Evolutionary conservation across 2,888 invertebrate species (phyloP).

Genomic region (Agriopis aurantiaria): DNA sequence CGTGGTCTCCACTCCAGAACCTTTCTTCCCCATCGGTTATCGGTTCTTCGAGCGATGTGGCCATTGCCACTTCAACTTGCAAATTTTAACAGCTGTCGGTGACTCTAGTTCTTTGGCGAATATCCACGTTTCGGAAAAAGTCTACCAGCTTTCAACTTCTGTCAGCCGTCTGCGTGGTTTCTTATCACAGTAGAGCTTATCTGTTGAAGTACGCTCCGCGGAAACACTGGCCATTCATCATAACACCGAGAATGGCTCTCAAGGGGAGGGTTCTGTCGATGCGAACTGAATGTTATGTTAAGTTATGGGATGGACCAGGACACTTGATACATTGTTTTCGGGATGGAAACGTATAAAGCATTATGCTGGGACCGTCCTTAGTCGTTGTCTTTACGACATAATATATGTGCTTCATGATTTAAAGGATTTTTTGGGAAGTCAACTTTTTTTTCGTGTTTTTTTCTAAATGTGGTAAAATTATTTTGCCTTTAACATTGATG

Average conservation of each 20-base stretch:
- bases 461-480: too few relatives aligned
- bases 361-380: conserved; percentile 19
- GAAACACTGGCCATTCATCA: conserved; percentile 36
- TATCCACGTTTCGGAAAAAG: too few relatives aligned
- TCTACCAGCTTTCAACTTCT: neutral
- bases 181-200: conserved; percentile 28
- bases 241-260: conserved; percentile 33
- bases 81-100: too few relatives aligned
- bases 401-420: neutral
- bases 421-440: neutral
- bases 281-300: conserved; percentile 30
- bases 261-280: conserved; percentile 34
- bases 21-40: too few relatives aligned
- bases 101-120: too few relatives aligned
- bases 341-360: conserved; percentile 8
- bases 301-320: conserved; percentile 27
- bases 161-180: neutral
- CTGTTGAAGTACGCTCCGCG: conserved; percentile 30
- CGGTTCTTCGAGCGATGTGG: too few relatives aligned
- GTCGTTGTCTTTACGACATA: conserved; percentile 4
- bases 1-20: too few relatives aligned
- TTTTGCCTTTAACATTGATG: too few relatives aligned
- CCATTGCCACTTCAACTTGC: too few relatives aligned
- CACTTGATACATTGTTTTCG: conserved; percentile 33
- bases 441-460: neutral